Evolutionary conservation across 2,113 vertebrate species (phyloP), one percentile per base, ranked within the genome.

Genomic region (Barbus barbus): DNA sequence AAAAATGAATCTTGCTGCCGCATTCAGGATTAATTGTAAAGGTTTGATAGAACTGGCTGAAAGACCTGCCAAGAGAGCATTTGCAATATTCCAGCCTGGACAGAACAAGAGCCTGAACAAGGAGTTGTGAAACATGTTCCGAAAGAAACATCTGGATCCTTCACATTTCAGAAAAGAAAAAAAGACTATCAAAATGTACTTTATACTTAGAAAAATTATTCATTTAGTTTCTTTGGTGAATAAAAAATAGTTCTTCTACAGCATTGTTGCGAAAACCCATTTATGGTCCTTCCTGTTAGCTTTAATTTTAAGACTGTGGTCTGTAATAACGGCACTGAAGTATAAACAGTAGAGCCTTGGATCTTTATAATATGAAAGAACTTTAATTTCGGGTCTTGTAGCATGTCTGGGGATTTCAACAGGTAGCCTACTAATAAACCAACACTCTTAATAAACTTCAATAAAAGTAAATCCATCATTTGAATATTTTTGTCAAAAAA

Each of bases 281-380:
- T 48, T 48, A 14, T 48, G 46, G 46, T 48, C 46, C 26, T 63
- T 63, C n/a, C 60, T 28, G 60, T 26, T 24, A 28, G 6, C 12
- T 14, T 63, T 63, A 26, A 44, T 41, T 79, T n/a, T 33, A 36
- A 67, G 20, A 16, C 26, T 71, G 26, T 72, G 51, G 20, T 81
- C 81, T 81, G 61, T 78, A 84, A 84, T 84, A 84, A 78, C 20
- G 31, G 26, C 26, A 38, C 41, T 79, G 18, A 36, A 56, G 22
- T 83, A 63, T 72, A 18, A 73, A 78, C 38, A 73, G 48, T 2
- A 36, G 31, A 38, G 2, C 7, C 13, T 11, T 18, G 24, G 8
- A 31, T 24, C 24, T 9, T 9, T 33, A 18, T 63, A n/a, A 60
- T 44, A 74, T 72, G 2, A 44, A 28, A 60, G 22, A 41, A 18